A percentile compares a stretch with the other conserved stretches of the same genome.
phyloP scores from a whole-genome alignment of 1,140 invertebrate species.

The Philotrypesis tridentata region DNA sequence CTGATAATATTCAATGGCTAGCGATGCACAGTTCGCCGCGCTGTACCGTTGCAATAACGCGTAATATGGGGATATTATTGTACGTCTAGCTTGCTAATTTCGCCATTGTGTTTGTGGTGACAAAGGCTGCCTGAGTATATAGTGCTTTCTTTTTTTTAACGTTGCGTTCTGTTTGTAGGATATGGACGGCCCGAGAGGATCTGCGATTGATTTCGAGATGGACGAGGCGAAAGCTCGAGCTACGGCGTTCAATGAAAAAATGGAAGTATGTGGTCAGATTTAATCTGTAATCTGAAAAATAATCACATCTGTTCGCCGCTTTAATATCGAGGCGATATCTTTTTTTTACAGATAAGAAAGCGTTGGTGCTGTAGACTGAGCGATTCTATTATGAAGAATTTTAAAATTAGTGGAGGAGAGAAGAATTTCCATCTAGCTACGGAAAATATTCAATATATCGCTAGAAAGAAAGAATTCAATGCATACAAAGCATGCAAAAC shows the following conservation, averaged over 20 bases:
- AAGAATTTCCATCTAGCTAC: background rate
- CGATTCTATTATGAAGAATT: background rate
- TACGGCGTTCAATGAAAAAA: too few species aligned
- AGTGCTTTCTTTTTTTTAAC: background rate
- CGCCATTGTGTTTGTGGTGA: background rate
- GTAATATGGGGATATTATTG: constrained; percentile 9
- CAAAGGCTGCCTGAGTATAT: background rate
- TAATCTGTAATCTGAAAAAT: too few species aligned
- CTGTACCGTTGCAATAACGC: background rate
- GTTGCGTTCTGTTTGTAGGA: background rate
- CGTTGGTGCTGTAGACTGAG: background rate
- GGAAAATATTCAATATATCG: background rate
- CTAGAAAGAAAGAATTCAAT: background rate
- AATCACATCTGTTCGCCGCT: too few species aligned
- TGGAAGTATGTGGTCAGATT: too few species aligned
- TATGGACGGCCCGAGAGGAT: too few species aligned
- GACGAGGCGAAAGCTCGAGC: too few species aligned
- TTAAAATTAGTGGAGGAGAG: background rate
- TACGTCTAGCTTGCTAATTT: background rate
- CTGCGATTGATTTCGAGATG: too few species aligned
- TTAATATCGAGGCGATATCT: too few species aligned
- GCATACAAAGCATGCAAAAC: background rate
- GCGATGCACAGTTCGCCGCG: background rate
- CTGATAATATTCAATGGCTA: constrained; percentile 26
- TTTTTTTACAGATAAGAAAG: too few species aligned